Conservation (phyloP, 2,888 invertebrate species). For the Acronicta leporina region DNA sequence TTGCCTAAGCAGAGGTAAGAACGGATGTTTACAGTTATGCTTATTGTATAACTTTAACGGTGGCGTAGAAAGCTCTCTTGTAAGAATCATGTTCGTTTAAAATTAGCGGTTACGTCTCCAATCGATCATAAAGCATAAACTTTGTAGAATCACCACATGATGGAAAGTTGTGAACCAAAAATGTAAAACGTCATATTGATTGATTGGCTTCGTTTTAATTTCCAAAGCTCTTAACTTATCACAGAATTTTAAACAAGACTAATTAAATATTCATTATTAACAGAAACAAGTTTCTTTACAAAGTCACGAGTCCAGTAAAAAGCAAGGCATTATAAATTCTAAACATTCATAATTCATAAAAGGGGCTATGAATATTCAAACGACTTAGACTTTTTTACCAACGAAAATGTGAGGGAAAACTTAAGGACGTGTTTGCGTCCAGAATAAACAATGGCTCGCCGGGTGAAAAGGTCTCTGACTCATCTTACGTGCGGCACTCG, state of each 20-base stretch:
- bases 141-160: conserved; percentile 15
- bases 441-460: conserved; percentile 79
- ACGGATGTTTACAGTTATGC: conserved; percentile 86
- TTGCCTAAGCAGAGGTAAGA: conserved; percentile 86
- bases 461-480: conserved; percentile 85
- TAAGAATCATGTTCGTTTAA: conserved; percentile 57
- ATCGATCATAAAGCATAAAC: conserved; percentile 22
- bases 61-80: conserved; percentile 74
- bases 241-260: conserved; percentile 26
- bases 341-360: conserved; percentile 66
- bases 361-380: conserved; percentile 73
- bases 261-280: conserved; percentile 42
- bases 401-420: conserved; percentile 78
- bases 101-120: conserved; percentile 31
- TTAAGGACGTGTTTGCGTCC: conserved; percentile 73
- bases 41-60: conserved; percentile 82
- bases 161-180: conserved; percentile 34
- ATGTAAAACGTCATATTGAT: conserved; percentile 23
- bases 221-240: conserved; percentile 15
- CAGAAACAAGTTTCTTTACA: conserved; percentile 61
- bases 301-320: conserved; percentile 54
- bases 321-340: conserved; percentile 57
- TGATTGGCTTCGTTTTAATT: conserved; percentile 23
- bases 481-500: conserved; percentile 74
- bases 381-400: conserved; percentile 56